Conservation (phyloP, 2,113 vertebrate species). For the Macquaria australasica region DNA sequence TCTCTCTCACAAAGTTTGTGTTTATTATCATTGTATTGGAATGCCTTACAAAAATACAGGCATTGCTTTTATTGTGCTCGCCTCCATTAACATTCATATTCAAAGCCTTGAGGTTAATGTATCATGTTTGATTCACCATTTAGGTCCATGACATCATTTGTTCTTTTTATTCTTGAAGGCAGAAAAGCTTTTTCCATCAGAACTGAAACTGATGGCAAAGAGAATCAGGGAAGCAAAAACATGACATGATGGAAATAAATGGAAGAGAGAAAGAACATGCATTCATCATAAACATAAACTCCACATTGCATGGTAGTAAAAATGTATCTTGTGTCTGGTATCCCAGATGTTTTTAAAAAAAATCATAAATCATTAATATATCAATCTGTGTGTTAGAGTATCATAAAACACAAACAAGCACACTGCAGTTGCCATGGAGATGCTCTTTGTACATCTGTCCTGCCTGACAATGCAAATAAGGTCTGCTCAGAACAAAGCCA, state of each 20-base stretch:
- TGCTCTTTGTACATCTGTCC: conserved; percentile 9
- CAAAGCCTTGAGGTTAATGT: neutral
- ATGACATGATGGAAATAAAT: neutral
- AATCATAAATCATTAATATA: neutral
- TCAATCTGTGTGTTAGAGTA: neutral
- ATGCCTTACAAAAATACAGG: neutral
- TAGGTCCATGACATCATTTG: neutral
- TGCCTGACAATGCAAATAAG: conserved; percentile 15
- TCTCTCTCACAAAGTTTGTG: neutral
- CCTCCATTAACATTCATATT: neutral
- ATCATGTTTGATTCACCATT: neutral
- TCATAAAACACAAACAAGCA: neutral
- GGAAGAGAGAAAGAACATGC: neutral
- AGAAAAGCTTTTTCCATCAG: neutral
- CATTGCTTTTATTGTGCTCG: neutral
- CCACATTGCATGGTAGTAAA: neutral
- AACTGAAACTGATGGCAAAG: neutral
- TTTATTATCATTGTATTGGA: neutral
- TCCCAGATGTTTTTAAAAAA: neutral
- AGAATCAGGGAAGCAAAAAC: neutral
- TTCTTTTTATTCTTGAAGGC: neutral
- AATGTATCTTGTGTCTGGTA: neutral
- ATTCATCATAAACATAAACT: neutral
- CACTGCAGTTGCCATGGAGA: neutral
- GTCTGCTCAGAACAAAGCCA: conserved; percentile 7